phyloP scores from a whole-genome alignment of 2,888 invertebrate species.

The Cistogaster globosa region DNA sequence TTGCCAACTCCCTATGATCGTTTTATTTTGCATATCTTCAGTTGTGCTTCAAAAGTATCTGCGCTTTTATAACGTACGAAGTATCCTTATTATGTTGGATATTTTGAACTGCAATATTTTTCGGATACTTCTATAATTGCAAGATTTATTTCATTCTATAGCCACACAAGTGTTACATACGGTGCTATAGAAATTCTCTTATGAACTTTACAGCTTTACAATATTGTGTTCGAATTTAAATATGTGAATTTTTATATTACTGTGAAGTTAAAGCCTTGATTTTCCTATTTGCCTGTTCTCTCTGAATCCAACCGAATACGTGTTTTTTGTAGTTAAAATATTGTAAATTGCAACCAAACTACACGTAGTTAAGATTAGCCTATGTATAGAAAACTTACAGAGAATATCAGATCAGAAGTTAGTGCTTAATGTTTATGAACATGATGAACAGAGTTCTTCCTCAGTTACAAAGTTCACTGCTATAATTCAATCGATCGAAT shows the following conservation, averaged over 20 bases:
- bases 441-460: conserved; percentile 37
- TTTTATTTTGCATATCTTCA: too few species aligned
- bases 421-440: conserved; percentile 8
- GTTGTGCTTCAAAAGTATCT: too few species aligned
- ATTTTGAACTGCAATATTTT: too few species aligned
- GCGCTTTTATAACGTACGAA: too few species aligned
- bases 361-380: background rate
- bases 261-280: conserved; percentile 39
- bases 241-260: conserved; percentile 45
- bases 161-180: too few species aligned
- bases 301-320: conserved; percentile 19
- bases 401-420: background rate
- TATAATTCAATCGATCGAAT: conserved; percentile 52
- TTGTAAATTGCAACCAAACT: too few species aligned
- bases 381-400: background rate
- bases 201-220: background rate
- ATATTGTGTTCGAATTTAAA: conserved; percentile 51
- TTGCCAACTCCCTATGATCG: too few species aligned
- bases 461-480: conserved; percentile 61
- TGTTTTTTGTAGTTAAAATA: conserved; percentile 1
- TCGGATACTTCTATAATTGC: too few species aligned
- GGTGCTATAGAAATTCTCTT: too few species aligned
- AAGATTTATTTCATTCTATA: too few species aligned
- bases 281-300: background rate
- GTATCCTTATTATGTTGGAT: too few species aligned